A percentile compares a stretch with the other conserved stretches of the same genome.
Conservation (phyloP, 2,113 vertebrate species). For the Talpa occidentalis region DNA sequence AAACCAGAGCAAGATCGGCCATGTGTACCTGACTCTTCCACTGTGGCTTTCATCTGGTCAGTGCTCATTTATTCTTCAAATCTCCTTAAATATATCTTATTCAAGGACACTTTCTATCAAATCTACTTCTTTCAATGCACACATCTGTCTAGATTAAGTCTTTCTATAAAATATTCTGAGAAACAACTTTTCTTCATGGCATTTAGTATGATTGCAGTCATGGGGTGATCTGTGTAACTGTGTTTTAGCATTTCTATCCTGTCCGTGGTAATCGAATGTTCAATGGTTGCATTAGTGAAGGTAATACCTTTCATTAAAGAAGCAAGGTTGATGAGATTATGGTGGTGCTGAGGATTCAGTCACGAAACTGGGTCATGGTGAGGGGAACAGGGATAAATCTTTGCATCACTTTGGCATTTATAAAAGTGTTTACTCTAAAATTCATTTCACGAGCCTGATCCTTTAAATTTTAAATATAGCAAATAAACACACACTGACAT, state of each 20-base stretch:
- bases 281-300: not conserved
- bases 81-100: not conserved
- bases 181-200: constrained; percentile 2
- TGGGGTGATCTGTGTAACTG: not conserved
- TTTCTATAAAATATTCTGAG: not conserved
- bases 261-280: too few species aligned
- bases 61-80: not conserved
- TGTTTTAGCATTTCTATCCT: not conserved
- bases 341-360: not conserved
- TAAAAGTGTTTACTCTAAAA: not conserved
- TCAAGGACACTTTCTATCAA: not conserved
- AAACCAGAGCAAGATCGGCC: not conserved
- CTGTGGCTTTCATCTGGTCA: not conserved
- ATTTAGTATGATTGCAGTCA: not conserved
- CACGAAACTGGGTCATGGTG: not conserved
- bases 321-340: not conserved
- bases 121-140: not conserved
- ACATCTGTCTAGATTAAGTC: not conserved
- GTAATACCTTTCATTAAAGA: not conserved
- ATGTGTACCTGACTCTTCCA: not conserved
- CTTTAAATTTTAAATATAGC: constrained; percentile 57
- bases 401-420: not conserved
- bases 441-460: not conserved
- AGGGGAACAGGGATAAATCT: not conserved
- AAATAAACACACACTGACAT: not conserved